A percentile compares a stretch with the other conserved stretches of the same genome.
Conservation (phyloP, 2,113 vertebrate species). For the Scatophagus argus region DNA sequence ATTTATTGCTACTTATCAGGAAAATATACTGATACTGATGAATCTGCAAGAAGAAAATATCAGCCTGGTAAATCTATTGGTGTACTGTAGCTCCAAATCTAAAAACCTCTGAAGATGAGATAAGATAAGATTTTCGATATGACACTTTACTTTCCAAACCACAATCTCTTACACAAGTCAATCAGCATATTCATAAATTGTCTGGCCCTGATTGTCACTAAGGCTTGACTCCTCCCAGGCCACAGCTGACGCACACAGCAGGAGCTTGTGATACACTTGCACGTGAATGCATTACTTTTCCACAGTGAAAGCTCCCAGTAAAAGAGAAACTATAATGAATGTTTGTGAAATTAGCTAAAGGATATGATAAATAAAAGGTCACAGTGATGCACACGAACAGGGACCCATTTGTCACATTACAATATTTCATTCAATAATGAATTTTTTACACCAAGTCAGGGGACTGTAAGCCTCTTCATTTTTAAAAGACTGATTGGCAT, state of each 20-base stretch:
- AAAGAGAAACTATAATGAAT: conserved; percentile 10
- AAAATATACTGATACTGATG: background rate
- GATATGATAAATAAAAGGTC: background rate
- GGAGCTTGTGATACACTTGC: conserved; percentile 12
- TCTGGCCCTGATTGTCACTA: background rate
- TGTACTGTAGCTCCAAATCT: background rate
- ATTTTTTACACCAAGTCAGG: conserved; percentile 2
- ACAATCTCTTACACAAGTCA: background rate
- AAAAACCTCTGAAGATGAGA: background rate
- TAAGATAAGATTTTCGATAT: background rate
- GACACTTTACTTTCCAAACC: background rate
- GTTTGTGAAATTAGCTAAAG: conserved; percentile 5
- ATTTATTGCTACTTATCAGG: background rate
- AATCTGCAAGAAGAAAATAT: background rate
- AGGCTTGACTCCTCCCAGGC: conserved; percentile 6
- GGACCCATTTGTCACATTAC: background rate
- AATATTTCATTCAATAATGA: conserved; percentile 12
- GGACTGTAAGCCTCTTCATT: background rate
- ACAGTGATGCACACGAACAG: background rate
- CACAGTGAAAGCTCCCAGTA: conserved; percentile 1
- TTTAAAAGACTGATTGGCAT: background rate
- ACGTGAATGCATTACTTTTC: conserved; percentile 17
- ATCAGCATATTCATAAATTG: background rate
- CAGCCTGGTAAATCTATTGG: background rate
- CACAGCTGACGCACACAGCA: conserved; percentile 39